Evolutionary conservation across 2,888 invertebrate genomes (phyloP), one percentile per base, ranked within the genome.

Genomic region (Hirtodrosophila confusa): DNA sequence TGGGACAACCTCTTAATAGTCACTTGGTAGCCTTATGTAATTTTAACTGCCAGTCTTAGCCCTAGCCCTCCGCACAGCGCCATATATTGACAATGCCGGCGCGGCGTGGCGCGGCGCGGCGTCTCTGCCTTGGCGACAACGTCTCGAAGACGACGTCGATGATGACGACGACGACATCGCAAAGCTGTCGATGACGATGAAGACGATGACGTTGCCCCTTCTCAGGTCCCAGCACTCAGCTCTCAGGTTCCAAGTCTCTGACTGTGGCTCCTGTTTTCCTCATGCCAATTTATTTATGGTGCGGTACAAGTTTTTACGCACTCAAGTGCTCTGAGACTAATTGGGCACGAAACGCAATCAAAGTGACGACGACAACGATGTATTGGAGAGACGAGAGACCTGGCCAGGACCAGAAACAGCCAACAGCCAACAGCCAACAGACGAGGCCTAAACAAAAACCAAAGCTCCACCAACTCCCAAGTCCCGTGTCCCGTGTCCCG

Each of bases 311-410:
- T 90, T 90, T 90, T 90, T 90, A 89, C 90, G 89, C 89, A 89
- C 89, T 89, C 90, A 89, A 90, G 90, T 90, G 90, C 89, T 90
- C 89, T 89, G 89, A 90, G 90, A 90, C 90, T 90, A 90, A 90
- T 90, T 90, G 90, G 90, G 90, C 90, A 90, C 90, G 90, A 90
- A 90, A 87, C 87, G 88, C 87, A 88, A 88, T 88, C 88, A 87
- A 87, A 87, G 86, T 79, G 84, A 88, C 88, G 86, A 84, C 84
- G 84, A 80, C 79, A 72, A 69, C 75, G 76, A 60, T 49, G 71
- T 40, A 41, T 56, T 41, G 11, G 69, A 37, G 39, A 44, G 55
- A 50, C 17, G 45, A 37, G 41, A 44, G 40, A 44, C 40, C 44
- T 29, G 65, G 56, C 49, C 33, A 43, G 41, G 41, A 47, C 48